phyloP scores from a whole-genome alignment of 2,113 vertebrate species.

The Turdus rufiventris region DNA sequence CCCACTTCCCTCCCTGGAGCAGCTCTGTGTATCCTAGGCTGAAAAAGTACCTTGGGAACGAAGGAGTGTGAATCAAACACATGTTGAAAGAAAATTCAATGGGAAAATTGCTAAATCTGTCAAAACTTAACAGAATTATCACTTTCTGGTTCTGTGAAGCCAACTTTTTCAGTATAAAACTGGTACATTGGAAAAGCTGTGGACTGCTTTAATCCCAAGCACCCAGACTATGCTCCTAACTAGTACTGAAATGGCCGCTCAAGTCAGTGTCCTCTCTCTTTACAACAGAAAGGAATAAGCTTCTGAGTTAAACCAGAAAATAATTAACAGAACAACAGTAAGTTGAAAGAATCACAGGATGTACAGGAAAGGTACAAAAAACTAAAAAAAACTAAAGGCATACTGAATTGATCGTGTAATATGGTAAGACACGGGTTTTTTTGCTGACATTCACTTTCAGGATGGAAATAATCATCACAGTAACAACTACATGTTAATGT shows the following conservation, averaged over 20 bases:
- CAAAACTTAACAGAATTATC: neutral
- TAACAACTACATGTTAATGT: neutral
- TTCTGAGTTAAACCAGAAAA: neutral
- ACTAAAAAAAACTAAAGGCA: neutral
- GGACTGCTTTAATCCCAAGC: neutral
- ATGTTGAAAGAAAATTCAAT: neutral
- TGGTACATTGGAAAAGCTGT: neutral
- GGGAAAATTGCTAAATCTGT: neutral
- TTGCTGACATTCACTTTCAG: neutral
- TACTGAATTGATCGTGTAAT: neutral
- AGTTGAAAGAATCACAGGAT: neutral
- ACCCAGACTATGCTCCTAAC: neutral
- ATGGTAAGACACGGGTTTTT: fast-evolving
- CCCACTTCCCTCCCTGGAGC: neutral
- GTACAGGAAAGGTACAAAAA: neutral
- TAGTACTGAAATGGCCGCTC: neutral
- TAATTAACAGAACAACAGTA: neutral
- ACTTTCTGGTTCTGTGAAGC: neutral
- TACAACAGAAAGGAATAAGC: neutral
- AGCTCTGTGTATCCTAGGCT: neutral
- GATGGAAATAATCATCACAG: neutral
- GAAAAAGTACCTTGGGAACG: neutral
- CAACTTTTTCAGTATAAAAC: neutral
- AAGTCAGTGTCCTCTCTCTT: neutral
- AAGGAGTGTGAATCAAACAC: neutral